A percentile compares a stretch with the other conserved stretches of the same genome.
phyloP scores from a whole-genome alignment of 1,140 invertebrate species.

The Helicoverpa zea region DNA sequence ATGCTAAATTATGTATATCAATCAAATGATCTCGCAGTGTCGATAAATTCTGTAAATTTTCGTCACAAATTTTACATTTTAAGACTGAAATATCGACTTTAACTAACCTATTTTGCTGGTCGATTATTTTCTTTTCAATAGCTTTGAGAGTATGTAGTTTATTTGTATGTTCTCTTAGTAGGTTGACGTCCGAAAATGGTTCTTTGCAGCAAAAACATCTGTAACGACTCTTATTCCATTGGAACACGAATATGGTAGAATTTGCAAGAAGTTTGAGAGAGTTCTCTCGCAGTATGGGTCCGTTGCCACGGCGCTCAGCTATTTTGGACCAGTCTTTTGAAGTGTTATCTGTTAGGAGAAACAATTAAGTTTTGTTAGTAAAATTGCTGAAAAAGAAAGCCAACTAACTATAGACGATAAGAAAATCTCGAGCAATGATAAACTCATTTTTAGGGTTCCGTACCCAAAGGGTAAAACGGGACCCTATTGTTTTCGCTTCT shows the following conservation, averaged over 20 bases:
- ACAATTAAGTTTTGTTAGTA: too few relatives aligned
- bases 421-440: too few relatives aligned
- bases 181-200: slow-evolving; percentile 68
- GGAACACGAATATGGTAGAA: slow-evolving; percentile 76
- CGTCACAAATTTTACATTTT: slow-evolving; percentile 67
- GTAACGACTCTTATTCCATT: slow-evolving; percentile 78
- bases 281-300: slow-evolving; percentile 69
- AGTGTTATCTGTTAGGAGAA: slow-evolving; percentile 2
- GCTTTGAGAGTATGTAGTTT: slow-evolving; percentile 63
- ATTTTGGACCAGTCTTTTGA: slow-evolving; percentile 63
- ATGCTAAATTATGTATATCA: slow-evolving; percentile 61
- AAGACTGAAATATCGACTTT: slow-evolving; percentile 77
- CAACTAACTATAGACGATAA: background rate
- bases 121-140: slow-evolving; percentile 75
- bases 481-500: too few relatives aligned
- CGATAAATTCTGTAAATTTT: slow-evolving; percentile 55
- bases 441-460: too few relatives aligned
- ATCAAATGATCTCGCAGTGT: slow-evolving; percentile 65
- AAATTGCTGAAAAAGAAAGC: background rate
- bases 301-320: slow-evolving; percentile 64
- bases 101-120: slow-evolving; percentile 71
- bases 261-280: slow-evolving; percentile 74
- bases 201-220: slow-evolving; percentile 77
- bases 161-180: slow-evolving; percentile 63
- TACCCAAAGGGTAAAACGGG: too few relatives aligned